Evolutionary conservation across 2,797 vertebrate species (phyloP).

Genomic region (Trachops cirrhosus): DNA sequence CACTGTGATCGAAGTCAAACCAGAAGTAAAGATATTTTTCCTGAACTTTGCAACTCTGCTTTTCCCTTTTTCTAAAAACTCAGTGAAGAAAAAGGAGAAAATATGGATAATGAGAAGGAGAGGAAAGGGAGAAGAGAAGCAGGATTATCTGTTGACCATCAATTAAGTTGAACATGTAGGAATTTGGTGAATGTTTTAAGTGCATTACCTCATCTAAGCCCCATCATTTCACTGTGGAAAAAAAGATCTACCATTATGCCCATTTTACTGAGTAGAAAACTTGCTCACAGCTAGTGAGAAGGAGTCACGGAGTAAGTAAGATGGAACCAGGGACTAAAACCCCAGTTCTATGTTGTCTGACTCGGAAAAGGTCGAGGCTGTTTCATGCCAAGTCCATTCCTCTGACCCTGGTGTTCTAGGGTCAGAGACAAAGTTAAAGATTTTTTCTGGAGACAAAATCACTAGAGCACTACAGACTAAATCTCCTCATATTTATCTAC

Average conservation of each 20-base stretch:
- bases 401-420: neutral
- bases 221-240: neutral
- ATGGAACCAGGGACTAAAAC: neutral
- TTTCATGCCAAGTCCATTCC: neutral
- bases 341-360: neutral
- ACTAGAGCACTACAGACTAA: neutral
- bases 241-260: neutral
- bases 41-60: neutral
- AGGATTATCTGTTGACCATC: neutral
- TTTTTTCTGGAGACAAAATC: neutral
- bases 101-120: neutral
- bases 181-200: neutral
- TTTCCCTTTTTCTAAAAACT: constrained; percentile 30
- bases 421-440: constrained; percentile 1
- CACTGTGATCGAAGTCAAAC: neutral
- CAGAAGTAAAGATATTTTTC: neutral
- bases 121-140: neutral
- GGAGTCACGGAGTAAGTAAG: neutral
- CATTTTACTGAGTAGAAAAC: neutral
- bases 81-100: neutral
- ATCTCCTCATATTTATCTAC: neutral
- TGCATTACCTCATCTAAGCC: neutral
- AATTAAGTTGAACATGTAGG: neutral
- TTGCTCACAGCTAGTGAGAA: neutral
- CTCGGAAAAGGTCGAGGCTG: neutral